Base-by-base conservation (phyloP, 2,113 vertebrate species). In the Ictalurus punctatus region DNA sequence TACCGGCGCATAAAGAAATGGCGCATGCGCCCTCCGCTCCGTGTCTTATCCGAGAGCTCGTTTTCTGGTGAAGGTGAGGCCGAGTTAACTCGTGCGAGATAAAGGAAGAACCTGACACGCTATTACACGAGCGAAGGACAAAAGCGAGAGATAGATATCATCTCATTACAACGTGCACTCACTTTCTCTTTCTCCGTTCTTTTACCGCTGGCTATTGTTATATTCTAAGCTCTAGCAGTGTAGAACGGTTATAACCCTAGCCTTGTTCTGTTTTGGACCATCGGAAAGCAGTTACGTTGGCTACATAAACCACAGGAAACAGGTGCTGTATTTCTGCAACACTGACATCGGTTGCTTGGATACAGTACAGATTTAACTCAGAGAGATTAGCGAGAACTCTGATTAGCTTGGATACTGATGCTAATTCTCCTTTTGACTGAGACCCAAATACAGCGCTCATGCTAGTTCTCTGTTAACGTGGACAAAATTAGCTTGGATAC, bases 1-100 rank as follows among this genome's bases (percentile, higher is more conserved):
- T 79, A 86, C 88, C 61, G 25, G 61, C 25, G 16, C 37, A 80
- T 84, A 85, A 84, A 89, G 83, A 71, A 76, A 58, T 13, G 65
- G 65, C 30, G 27, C 84, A 71, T 48, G 78, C 83, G 56, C 88
- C 37, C 67, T 63, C 83, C 48, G 65, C 44, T 52, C 44, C 7
- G 23, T 6, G 52, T 19, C 63, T 25, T 58, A 65, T 56, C 58
- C 48, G 17, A 34, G 19, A 76, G 56, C 56, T 61, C 30, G 14
- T 61, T 48, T 59, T 86, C 37, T 44, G 71, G 85, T 30, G 73
- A 76, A 86, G 56, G 71, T 61, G 61, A 76, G 54, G 85, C 71
- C 69, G 58, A 23, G 13, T 56, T 12, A 73, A 85, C 65, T 7
- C 44, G 63, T 71, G n/a, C n/a, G 13, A 9, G 40, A 88, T 83